Evolutionary conservation across 2,113 vertebrate species (phyloP).

Genomic region (Synchiropus splendidus): DNA sequence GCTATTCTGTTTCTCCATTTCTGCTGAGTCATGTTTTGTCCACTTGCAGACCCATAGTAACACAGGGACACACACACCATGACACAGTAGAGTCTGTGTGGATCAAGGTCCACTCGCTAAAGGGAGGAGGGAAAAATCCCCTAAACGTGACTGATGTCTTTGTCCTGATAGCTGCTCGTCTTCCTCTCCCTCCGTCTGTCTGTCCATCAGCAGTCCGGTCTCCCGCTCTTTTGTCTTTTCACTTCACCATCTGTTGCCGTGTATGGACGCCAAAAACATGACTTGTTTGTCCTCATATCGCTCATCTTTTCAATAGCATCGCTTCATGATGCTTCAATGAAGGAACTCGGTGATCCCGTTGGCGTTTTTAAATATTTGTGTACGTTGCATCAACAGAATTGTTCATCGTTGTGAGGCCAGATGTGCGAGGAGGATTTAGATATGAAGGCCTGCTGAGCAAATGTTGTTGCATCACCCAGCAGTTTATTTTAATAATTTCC

Average conservation of each 20-base stretch:
- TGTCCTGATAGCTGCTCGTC: conserved; percentile 49
- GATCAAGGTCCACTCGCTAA: conserved; percentile 53
- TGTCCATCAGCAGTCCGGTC: conserved; percentile 27
- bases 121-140: conserved; percentile 24
- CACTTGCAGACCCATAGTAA: conserved; percentile 39
- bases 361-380: conserved; percentile 54
- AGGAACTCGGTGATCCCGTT: conserved; percentile 38
- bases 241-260: conserved; percentile 35
- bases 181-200: conserved; percentile 34
- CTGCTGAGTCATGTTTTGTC: conserved; percentile 55
- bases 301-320: neutral
- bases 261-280: too few species aligned
- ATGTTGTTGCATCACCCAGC: conserved; percentile 24
- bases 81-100: conserved; percentile 60
- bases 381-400: conserved; percentile 43
- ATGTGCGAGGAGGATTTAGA: conserved; percentile 36
- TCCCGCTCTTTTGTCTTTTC: conserved; percentile 22
- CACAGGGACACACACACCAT: conserved; percentile 58
- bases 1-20: conserved; percentile 20
- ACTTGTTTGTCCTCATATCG: too few species aligned
- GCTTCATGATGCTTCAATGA: conserved; percentile 5
- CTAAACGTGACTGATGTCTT: conserved; percentile 58
- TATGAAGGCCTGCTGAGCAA: conserved; percentile 13
- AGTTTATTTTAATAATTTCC: conserved; percentile 59
- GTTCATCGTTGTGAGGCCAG: conserved; percentile 29